Base-by-base conservation (phyloP, 2,113 vertebrate genomes). In the Callionymus lyra region DNA sequence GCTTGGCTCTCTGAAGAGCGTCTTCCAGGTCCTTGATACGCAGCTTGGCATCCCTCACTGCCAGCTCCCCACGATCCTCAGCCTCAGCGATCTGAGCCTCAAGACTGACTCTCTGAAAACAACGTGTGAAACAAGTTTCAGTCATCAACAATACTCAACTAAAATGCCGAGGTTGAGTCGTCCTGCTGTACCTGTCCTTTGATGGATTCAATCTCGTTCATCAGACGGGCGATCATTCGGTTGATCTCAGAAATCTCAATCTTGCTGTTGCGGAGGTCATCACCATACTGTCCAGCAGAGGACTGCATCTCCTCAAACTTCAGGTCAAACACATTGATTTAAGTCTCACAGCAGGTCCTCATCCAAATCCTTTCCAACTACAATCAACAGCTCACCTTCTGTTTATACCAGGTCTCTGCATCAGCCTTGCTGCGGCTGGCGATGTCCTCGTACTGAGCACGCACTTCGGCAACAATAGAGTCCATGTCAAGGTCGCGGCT, bases 391-490 rank as follows among this genome's bases (percentile, higher is more conserved):
- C 12, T 17, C 77, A 93, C 93, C 89, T 92, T 94, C 80, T 41
- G 47, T 32, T 79, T 86, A 82, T 94, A 95, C 86, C 88, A 89
- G 1, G 45, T 9, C 72, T 97, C 90, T 0, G 82, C 91, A 46
- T 97, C 92, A 0, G 58, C 34, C 6, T 85, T 85, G 85, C 87
- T 93, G 2, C 63, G 72, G 74, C 82, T 85, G 42, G 90, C 86
- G 0, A 96, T 93, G 6, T 94, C 91, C 43, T 97, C 91, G 0
- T 94, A 97, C 61, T 91, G 92, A 1, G 82, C 81, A 0, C 86
- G 86, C 41, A 94, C 91, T 70, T 97, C 93, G 0, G 86, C 81
- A 0, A 95, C 91, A 61, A 95, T 89, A 62, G 89, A 12, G 6
- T 95, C 81, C 76, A 97, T 85, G 71, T 97, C 90, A 55, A 95